Conservation (phyloP, 2,888 invertebrate genomes). For the Diogma glabrata region DNA sequence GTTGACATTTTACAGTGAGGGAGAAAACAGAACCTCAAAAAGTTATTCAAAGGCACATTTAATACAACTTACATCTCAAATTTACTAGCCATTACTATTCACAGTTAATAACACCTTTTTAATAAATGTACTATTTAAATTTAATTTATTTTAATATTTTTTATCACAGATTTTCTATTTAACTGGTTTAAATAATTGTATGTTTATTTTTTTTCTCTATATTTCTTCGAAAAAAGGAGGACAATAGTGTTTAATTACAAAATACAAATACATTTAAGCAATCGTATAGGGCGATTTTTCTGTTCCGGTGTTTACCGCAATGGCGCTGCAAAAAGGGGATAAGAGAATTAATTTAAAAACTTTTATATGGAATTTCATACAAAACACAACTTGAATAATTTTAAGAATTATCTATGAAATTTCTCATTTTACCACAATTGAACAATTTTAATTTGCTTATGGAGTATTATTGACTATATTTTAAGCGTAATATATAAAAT, state of each 20-base stretch:
- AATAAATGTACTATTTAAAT: constrained; percentile 4
- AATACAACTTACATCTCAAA: constrained; percentile 10
- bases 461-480: too few species aligned
- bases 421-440: too few species aligned
- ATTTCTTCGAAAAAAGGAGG: constrained; percentile 8
- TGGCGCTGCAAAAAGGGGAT: too few species aligned
- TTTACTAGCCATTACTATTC: constrained; percentile 9
- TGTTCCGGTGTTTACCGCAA: too few species aligned
- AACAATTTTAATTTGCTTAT: too few species aligned
- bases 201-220: constrained; percentile 6
- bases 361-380: too few species aligned
- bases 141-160: constrained; percentile 1
- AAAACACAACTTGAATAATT: too few species aligned
- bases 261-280: neutral
- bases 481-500: too few species aligned
- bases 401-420: too few species aligned
- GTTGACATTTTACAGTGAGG: constrained; percentile 5
- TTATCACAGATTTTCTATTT: constrained; percentile 5
- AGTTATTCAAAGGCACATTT: too few species aligned
- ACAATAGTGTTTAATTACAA: too few species aligned
- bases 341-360: too few species aligned
- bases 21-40: constrained; percentile 2
- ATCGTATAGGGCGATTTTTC: neutral
- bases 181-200: constrained; percentile 1
- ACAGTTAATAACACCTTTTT: constrained; percentile 3